Conservation (phyloP, 2,888 invertebrate species). For the Salpingus planirostris region DNA sequence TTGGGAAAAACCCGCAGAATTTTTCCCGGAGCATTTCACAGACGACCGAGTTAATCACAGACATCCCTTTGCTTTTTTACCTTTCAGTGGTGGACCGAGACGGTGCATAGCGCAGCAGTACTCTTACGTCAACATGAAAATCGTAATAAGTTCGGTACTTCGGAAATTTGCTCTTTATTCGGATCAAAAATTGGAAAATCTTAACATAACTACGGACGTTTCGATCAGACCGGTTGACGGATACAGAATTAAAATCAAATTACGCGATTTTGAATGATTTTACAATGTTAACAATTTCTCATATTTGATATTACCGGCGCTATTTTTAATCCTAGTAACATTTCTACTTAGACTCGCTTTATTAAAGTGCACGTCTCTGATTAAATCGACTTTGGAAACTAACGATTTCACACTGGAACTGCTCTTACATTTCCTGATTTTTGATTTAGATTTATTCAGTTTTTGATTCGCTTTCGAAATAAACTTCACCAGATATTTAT, state of each 20-base stretch:
- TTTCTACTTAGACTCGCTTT: neutral
- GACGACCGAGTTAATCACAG: slow-evolving; percentile 20
- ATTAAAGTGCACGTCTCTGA: neutral
- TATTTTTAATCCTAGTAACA: neutral
- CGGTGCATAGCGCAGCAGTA: slow-evolving; percentile 16
- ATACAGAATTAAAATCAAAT: slow-evolving; percentile 5
- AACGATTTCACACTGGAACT: neutral
- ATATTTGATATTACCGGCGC: too few species aligned
- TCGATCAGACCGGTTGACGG: slow-evolving; percentile 5
- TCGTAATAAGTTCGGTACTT: slow-evolving; percentile 1
- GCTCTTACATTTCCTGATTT: too few species aligned
- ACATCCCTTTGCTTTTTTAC: slow-evolving; percentile 24
- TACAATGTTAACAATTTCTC: neutral
- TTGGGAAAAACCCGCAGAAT: slow-evolving; percentile 27
- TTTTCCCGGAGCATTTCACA: slow-evolving; percentile 28
- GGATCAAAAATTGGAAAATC: slow-evolving; percentile 2
- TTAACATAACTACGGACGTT: slow-evolving; percentile 4
- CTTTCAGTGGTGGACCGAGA: slow-evolving; percentile 27
- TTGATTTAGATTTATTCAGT: neutral
- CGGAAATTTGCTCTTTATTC: neutral
- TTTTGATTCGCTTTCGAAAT: slow-evolving; percentile 2
- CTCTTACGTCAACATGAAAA: slow-evolving; percentile 6
- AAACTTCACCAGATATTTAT: slow-evolving; percentile 4
- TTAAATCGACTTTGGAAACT: neutral
- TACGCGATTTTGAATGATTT: neutral